phyloP scores from a whole-genome alignment of 1,140 invertebrate genomes.

The Drosophila simulans region DNA sequence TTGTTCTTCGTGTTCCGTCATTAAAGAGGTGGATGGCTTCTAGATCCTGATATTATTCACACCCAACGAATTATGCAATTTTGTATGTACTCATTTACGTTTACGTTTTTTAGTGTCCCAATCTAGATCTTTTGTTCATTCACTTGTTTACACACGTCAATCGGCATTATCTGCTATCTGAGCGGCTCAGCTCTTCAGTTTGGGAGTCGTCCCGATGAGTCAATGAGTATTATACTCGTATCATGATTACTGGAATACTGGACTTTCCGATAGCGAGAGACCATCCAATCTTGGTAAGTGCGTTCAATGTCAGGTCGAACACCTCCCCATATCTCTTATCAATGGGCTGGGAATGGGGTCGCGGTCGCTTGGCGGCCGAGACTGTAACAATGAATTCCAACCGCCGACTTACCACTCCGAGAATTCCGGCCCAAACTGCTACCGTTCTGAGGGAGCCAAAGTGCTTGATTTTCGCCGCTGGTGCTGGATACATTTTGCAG shows the following conservation, averaged over 20 bases:
- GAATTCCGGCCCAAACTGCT: slow-evolving; percentile 61
- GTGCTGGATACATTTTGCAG: slow-evolving; percentile 55
- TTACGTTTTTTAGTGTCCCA: background rate
- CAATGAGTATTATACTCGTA: slow-evolving; percentile 14
- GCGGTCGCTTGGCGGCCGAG: slow-evolving; percentile 1
- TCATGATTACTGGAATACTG: slow-evolving; percentile 7
- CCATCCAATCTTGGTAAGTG: slow-evolving; percentile 25
- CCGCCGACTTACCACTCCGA: slow-evolving; percentile 71
- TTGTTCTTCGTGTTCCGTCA: no score
- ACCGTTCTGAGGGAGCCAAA: slow-evolving; percentile 54
- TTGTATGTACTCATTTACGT: background rate
- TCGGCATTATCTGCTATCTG: slow-evolving; percentile 7
- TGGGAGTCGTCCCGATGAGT: slow-evolving; percentile 25
- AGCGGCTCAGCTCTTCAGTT: background rate
- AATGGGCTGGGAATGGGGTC: slow-evolving; percentile 41
- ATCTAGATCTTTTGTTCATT: slow-evolving; percentile 2
- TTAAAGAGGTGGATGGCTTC: background rate
- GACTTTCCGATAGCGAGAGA: background rate
- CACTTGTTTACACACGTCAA: slow-evolving; percentile 32
- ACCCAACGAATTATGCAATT: background rate
- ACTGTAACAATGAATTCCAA: background rate
- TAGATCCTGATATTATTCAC: background rate
- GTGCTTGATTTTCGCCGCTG: slow-evolving; percentile 50
- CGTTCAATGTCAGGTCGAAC: slow-evolving; percentile 7
- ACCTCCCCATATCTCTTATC: slow-evolving; percentile 18